Percentiles rank a stretch among this genome's conserved stretches.
Evolutionary conservation across 2,797 vertebrate species (phyloP).

Genomic region (Acanthis flammea): DNA sequence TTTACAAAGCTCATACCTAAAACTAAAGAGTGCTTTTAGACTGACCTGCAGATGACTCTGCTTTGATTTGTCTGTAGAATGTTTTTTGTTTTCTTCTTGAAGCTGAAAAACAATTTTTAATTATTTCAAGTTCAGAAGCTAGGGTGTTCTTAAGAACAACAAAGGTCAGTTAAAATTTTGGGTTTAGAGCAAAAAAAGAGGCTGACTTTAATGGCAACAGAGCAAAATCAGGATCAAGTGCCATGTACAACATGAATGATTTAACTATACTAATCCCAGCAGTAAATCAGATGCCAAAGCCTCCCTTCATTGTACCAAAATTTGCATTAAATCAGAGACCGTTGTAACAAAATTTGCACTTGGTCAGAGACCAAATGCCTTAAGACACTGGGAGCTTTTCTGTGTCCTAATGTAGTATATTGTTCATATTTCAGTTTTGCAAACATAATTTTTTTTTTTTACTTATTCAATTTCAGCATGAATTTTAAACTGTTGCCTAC

Average conservation of each 20-base stretch:
- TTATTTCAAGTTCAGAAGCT: background rate
- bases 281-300: background rate
- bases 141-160: background rate
- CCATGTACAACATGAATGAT: background rate
- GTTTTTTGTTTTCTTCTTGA: constrained; percentile 55
- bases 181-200: background rate
- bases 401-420: background rate
- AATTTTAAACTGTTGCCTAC: background rate
- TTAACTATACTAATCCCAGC: background rate
- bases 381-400: background rate
- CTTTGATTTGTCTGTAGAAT: constrained; percentile 58
- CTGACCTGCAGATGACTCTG: constrained; percentile 87
- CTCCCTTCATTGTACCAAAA: background rate
- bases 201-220: background rate
- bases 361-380: background rate
- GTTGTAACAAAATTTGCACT: background rate
- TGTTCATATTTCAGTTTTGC: background rate
- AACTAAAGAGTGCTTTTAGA: background rate
- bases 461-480: background rate
- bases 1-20: background rate
- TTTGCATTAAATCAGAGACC: background rate
- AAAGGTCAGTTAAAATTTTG: background rate
- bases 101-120: constrained; percentile 26
- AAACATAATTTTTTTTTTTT: background rate
- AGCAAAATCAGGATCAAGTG: background rate